Percentiles rank a stretch among this genome's conserved stretches.
These are phyloP conservation scores for Tuta absoluta DNA, from an alignment of 2,888 invertebrate genomes.

Conservation along the genomic window DNA sequence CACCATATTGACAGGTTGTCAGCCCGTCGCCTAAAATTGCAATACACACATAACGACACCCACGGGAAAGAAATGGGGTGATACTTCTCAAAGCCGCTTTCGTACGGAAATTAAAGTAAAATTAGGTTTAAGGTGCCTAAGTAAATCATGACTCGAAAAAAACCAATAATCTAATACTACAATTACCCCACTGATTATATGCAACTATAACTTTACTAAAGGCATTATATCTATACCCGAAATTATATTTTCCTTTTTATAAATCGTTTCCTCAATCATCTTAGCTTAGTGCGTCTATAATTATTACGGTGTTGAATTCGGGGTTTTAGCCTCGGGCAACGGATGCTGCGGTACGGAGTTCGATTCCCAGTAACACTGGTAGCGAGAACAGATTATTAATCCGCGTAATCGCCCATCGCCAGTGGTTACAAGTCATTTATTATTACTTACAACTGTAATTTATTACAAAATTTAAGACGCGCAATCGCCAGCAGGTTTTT, in stretches of 20 bases:
- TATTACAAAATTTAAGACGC: conserved; percentile 29
- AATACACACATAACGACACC: too few species aligned
- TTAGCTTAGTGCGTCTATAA: conserved; percentile 32
- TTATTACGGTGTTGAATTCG: conserved; percentile 34
- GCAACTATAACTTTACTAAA: neutral
- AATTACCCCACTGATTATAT: neutral
- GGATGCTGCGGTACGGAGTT: conserved; percentile 46
- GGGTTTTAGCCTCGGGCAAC: conserved; percentile 44
- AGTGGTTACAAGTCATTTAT: conserved; percentile 48
- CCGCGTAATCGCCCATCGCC: conserved; percentile 57
- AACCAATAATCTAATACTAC: neutral
- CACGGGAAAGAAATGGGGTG: too few species aligned
- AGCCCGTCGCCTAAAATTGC: too few species aligned
- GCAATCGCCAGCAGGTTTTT: conserved; percentile 13
- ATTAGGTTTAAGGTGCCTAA: too few species aligned
- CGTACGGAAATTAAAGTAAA: too few species aligned
- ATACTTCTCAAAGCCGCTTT: too few species aligned
- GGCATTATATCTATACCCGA: conserved; percentile 19
- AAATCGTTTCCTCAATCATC: conserved; percentile 28
- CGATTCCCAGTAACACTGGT: conserved; percentile 67
- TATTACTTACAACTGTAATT: conserved; percentile 48
- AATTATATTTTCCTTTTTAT: conserved; percentile 14
- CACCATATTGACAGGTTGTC: too few species aligned
- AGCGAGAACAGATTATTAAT: conserved; percentile 72
- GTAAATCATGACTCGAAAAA: too few species aligned